phyloP scores from a whole-genome alignment of 2,888 invertebrate genomes.

The Julus scanicus region DNA sequence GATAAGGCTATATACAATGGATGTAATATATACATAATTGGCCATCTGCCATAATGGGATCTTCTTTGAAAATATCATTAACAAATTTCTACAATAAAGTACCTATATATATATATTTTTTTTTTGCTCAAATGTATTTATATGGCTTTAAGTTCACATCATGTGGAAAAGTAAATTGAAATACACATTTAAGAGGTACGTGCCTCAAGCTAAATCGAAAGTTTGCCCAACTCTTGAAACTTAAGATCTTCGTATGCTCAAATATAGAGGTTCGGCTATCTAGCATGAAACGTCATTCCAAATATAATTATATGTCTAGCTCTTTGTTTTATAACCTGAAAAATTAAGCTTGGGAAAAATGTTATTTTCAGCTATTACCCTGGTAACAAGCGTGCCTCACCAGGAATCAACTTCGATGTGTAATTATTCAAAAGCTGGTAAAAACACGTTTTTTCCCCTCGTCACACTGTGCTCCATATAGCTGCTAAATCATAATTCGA shows the following conservation, averaged over 20 bases:
- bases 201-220: background rate
- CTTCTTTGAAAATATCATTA: too few relatives aligned
- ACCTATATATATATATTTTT: too few relatives aligned
- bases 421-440: conserved; percentile 24
- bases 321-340: background rate
- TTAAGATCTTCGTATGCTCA: background rate
- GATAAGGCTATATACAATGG: too few relatives aligned
- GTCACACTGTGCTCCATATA: conserved; percentile 17
- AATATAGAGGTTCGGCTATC: background rate
- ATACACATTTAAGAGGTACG: background rate
- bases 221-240: background rate
- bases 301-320: conserved; percentile 30
- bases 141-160: background rate
- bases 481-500: conserved; percentile 9
- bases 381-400: background rate
- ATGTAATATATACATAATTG: too few relatives aligned
- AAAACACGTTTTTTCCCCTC: background rate
- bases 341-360: background rate
- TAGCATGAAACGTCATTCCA: background rate
- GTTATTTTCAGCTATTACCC: background rate
- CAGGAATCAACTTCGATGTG: background rate
- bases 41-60: too few relatives aligned
- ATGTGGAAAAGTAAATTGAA: background rate
- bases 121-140: background rate
- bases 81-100: too few relatives aligned